phyloP scores from a whole-genome alignment of 2,797 vertebrate species.

The Phataginus tricuspis region DNA sequence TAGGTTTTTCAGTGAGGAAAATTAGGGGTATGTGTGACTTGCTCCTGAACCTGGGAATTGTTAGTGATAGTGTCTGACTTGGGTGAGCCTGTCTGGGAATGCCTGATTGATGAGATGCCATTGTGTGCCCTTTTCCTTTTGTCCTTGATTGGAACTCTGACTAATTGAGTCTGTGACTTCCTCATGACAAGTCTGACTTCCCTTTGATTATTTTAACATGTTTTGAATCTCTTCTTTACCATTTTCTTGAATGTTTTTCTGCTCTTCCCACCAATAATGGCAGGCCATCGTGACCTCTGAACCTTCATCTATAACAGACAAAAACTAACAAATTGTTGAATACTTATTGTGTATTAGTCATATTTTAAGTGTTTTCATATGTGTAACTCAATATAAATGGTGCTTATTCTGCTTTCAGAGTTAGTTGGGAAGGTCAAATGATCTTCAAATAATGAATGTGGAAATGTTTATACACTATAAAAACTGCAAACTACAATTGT shows the following conservation, averaged over 20 bases:
- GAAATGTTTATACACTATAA: slow-evolving; percentile 29
- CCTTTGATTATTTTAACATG: not conserved
- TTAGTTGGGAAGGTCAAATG: not conserved
- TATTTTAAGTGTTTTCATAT: slow-evolving; percentile 19
- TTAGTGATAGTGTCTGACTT: not conserved
- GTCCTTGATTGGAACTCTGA: not conserved
- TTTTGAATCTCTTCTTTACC: not conserved
- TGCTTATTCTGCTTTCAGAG: not conserved
- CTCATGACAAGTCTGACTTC: slow-evolving; percentile 18
- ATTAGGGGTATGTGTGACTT: not conserved
- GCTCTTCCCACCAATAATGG: not conserved
- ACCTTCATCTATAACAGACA: not conserved
- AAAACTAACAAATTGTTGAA: not conserved
- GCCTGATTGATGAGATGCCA: not conserved
- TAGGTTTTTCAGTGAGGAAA: not conserved
- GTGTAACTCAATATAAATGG: slow-evolving; percentile 10
- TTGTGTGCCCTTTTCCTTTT: not conserved
- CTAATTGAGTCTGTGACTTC: slow-evolving; percentile 30
- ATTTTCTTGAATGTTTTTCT: not conserved
- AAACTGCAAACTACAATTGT: not conserved
- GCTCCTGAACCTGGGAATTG: not conserved
- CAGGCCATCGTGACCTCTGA: not conserved
- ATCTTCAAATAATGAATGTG: slow-evolving; percentile 5
- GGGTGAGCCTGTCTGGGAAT: not conserved
- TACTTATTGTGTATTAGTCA: not conserved